phyloP scores from a whole-genome alignment of 1,140 invertebrate genomes.

The Trichonephila inaurata region DNA sequence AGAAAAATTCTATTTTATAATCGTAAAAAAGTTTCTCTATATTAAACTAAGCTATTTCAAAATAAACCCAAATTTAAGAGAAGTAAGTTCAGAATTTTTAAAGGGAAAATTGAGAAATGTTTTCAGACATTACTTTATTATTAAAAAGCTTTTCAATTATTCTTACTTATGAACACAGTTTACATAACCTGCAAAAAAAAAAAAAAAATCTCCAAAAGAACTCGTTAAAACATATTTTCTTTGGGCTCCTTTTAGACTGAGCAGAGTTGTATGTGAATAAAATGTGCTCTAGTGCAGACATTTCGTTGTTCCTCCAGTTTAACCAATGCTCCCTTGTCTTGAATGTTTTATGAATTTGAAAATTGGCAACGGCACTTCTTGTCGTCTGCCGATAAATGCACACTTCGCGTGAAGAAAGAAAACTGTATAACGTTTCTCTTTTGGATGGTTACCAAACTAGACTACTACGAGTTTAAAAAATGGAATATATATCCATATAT shows the following conservation, averaged over 20 bases:
- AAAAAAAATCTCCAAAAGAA: background rate
- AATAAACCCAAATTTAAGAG: no score
- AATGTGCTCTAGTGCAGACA: constrained; percentile 26
- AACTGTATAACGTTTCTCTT: background rate
- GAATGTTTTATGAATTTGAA: constrained; percentile 20
- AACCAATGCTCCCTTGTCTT: background rate
- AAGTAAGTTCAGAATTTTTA: no score
- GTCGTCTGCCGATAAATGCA: background rate
- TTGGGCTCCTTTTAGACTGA: background rate
- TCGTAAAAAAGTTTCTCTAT: no score
- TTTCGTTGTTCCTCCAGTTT: background rate
- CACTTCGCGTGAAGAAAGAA: background rate
- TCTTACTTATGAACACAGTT: no score
- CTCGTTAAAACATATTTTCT: background rate
- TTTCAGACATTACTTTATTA: no score
- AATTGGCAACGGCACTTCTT: background rate
- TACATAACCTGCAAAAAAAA: no score
- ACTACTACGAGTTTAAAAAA: no score
- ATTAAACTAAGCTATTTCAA: no score
- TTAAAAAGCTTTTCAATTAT: no score
- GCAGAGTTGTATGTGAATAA: background rate
- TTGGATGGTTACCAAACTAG: background rate
- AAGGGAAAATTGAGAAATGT: no score
- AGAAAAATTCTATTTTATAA: no score
- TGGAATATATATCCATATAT: no score